These are phyloP conservation scores for Microctenopoma lineatum DNA, from an alignment of 2,797 vertebrate genomes.

Conservation along the genomic window DNA sequence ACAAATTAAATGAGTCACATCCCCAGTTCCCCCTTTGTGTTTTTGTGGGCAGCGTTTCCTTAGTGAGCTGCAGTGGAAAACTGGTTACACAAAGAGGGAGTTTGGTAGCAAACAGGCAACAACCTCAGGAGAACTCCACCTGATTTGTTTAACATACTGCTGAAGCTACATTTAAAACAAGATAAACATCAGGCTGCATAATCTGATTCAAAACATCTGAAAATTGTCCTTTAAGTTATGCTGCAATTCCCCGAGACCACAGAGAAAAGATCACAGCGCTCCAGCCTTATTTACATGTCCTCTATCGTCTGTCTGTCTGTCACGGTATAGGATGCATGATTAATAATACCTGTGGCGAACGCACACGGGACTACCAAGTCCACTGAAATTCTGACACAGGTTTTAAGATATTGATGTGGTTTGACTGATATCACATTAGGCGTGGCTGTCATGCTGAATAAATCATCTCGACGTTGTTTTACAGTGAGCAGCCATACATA, in stretches of 20 bases:
- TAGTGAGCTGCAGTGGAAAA: too few relatives aligned
- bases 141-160: neutral
- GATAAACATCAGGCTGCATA: neutral
- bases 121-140: too few relatives aligned
- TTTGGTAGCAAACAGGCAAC: neutral
- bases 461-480: slow-evolving; percentile 70
- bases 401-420: slow-evolving; percentile 60
- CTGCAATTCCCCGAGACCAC: neutral
- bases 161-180: neutral
- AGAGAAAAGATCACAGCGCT: slow-evolving; percentile 2
- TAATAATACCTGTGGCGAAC: slow-evolving; percentile 49
- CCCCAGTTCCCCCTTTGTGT: neutral
- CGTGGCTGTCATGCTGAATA: slow-evolving; percentile 60
- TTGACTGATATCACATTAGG: slow-evolving; percentile 74
- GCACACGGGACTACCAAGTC: slow-evolving; percentile 42
- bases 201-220: neutral
- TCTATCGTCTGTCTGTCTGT: slow-evolving; percentile 24
- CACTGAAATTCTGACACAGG: slow-evolving; percentile 50
- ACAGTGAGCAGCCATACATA: slow-evolving; percentile 62
- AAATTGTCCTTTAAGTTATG: neutral
- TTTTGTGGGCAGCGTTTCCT: too few relatives aligned
- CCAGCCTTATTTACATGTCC: slow-evolving; percentile 49
- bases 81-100: neutral
- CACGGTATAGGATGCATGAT: slow-evolving; percentile 52
- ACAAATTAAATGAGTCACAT: neutral